A percentile compares a stretch with the other conserved stretches of the same genome.
These are phyloP conservation scores for Vulpes lagopus DNA, from an alignment of 2,113 vertebrate genomes.

Conservation along the genomic window DNA sequence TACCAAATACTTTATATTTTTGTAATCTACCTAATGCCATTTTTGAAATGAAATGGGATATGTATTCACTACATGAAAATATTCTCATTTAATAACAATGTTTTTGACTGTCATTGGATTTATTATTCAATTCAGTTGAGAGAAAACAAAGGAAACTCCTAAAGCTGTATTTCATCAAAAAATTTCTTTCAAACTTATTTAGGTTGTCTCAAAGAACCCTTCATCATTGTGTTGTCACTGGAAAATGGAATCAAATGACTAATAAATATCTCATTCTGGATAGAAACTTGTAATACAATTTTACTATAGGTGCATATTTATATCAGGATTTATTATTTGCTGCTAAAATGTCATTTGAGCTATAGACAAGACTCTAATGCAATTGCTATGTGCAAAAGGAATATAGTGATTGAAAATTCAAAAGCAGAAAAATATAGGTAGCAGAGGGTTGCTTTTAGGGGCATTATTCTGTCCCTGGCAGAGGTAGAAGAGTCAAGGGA, in stretches of 20 bases:
- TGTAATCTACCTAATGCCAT: background rate
- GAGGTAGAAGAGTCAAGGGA: background rate
- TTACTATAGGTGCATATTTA: background rate
- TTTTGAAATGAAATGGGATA: background rate
- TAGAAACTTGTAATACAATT: background rate
- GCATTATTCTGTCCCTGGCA: background rate
- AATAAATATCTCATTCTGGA: background rate
- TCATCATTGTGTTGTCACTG: background rate
- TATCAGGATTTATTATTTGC: background rate
- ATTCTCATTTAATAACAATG: background rate
- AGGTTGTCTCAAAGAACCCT: background rate
- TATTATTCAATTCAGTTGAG: background rate
- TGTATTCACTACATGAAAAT: background rate
- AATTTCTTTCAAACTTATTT: background rate
- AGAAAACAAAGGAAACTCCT: background rate
- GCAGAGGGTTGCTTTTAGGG: background rate
- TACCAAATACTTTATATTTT: background rate
- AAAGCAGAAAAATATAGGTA: background rate
- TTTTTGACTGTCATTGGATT: background rate
- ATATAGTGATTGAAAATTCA: background rate
- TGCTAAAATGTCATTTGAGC: background rate
- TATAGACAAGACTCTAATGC: background rate
- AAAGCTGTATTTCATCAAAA: background rate
- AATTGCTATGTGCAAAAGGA: background rate
- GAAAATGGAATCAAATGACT: background rate